Evolutionary conservation across 2,113 vertebrate species (phyloP).

Genomic region (Dromaius novaehollandiae): DNA sequence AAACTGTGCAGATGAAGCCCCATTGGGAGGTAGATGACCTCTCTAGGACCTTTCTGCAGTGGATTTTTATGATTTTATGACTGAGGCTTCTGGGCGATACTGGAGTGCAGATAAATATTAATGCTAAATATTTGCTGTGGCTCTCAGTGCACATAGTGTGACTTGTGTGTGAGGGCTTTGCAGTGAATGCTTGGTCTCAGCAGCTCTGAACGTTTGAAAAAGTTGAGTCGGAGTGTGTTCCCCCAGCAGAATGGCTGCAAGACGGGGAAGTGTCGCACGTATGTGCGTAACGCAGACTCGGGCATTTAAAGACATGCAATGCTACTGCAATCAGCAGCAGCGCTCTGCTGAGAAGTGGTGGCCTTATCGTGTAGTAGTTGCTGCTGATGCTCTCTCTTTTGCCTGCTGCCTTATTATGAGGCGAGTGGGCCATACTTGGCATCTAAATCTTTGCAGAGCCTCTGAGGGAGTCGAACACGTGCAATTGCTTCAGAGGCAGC

Average conservation of each 20-base stretch:
- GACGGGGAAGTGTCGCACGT: neutral
- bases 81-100: neutral
- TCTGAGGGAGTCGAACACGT: accelerated
- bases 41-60: neutral
- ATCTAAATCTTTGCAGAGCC: neutral
- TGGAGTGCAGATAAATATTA: neutral
- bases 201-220: neutral
- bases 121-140: neutral
- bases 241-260: neutral
- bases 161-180: neutral
- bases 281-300: neutral
- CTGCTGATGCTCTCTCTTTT: neutral
- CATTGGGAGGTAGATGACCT: neutral
- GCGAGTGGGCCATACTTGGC: neutral
- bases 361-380: neutral
- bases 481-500: neutral
- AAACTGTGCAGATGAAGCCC: neutral
- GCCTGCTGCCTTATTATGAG: neutral
- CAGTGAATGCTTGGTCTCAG: neutral
- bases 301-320: neutral
- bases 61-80: neutral
- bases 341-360: neutral
- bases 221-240: neutral
- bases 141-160: accelerated
- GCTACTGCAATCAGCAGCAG: neutral